Conservation (phyloP, 92 coral and sea anemone genomes). For the Epizoanthus scotinus region DNA sequence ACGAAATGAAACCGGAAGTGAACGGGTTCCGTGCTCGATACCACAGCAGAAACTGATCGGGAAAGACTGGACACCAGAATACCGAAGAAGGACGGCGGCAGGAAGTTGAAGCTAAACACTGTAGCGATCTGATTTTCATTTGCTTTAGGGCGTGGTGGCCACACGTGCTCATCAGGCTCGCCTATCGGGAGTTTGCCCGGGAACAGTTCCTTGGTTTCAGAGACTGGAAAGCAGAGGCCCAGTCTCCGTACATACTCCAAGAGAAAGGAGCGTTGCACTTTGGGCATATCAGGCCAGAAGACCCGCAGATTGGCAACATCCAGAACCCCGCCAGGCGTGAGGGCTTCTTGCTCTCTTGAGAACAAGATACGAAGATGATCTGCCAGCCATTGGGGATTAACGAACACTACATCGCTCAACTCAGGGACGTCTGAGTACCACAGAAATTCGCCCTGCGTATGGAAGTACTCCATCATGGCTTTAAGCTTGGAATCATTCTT, state of each 20-base stretch:
- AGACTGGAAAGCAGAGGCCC: slow-evolving; percentile 71
- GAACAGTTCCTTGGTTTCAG: slow-evolving; percentile 67
- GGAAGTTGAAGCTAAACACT: slow-evolving; percentile 74
- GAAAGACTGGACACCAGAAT: slow-evolving; percentile 59
- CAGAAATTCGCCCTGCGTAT: slow-evolving; percentile 87
- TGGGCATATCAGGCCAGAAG: slow-evolving; percentile 71
- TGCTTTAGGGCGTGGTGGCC: slow-evolving; percentile 65
- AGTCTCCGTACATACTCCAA: slow-evolving; percentile 66
- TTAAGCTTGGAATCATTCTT: slow-evolving; percentile 80
- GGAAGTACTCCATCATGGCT: slow-evolving; percentile 82
- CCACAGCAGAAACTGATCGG: slow-evolving; percentile 52
- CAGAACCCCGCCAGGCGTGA: slow-evolving; percentile 66
- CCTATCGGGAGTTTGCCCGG: slow-evolving; percentile 82
- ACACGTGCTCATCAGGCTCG: slow-evolving; percentile 60
- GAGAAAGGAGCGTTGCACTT: slow-evolving; percentile 49
- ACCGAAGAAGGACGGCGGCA: slow-evolving; percentile 89
- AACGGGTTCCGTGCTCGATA: slow-evolving; percentile 56
- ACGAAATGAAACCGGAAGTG: slow-evolving; percentile 73
- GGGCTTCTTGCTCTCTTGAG: slow-evolving; percentile 54
- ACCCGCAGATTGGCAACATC: slow-evolving; percentile 62
- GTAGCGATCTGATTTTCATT: slow-evolving; percentile 66
- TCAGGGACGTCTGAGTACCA: slow-evolving; percentile 88
- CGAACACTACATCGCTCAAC: slow-evolving; percentile 68
- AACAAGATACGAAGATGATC: slow-evolving; percentile 67
- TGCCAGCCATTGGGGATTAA: slow-evolving; percentile 79